phyloP scores from a whole-genome alignment of 2,888 invertebrate species.

The Hartigia nigra region DNA sequence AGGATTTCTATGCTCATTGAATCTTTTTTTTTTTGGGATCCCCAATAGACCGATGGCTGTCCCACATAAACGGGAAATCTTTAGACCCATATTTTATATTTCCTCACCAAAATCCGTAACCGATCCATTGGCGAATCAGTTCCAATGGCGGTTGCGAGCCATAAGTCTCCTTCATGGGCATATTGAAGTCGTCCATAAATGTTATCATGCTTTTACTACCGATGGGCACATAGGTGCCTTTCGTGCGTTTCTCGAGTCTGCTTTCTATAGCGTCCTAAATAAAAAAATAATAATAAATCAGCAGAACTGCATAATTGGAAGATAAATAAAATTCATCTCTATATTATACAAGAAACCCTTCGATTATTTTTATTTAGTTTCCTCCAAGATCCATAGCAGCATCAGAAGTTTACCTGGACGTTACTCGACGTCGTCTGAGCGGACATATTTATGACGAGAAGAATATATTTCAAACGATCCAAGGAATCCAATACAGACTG shows the following conservation, averaged over 20 bases:
- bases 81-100: background rate
- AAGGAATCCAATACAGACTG: slow-evolving; percentile 70
- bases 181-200: slow-evolving; percentile 93
- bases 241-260: slow-evolving; percentile 88
- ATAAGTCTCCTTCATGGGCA: slow-evolving; percentile 89
- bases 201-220: slow-evolving; percentile 86
- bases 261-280: slow-evolving; percentile 85
- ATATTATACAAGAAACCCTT: background rate
- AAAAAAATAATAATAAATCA: slow-evolving; percentile 3
- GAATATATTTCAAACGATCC: slow-evolving; percentile 70
- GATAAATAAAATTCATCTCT: background rate
- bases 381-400: background rate
- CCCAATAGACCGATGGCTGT: background rate
- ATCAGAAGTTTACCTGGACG: slow-evolving; percentile 64
- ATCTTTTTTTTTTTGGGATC: background rate
- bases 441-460: slow-evolving; percentile 87
- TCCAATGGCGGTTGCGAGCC: slow-evolving; percentile 92
- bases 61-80: background rate
- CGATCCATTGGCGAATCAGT: slow-evolving; percentile 85
- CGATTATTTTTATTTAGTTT: background rate
- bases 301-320: background rate
- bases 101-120: slow-evolving; percentile 84
- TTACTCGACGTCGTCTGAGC: slow-evolving; percentile 89
- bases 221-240: slow-evolving; percentile 83
- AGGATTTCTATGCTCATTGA: background rate